Evolutionary conservation across 2,797 vertebrate species (phyloP), one percentile per base, ranked within the genome.

Genomic region (Acanthornis magna): DNA sequence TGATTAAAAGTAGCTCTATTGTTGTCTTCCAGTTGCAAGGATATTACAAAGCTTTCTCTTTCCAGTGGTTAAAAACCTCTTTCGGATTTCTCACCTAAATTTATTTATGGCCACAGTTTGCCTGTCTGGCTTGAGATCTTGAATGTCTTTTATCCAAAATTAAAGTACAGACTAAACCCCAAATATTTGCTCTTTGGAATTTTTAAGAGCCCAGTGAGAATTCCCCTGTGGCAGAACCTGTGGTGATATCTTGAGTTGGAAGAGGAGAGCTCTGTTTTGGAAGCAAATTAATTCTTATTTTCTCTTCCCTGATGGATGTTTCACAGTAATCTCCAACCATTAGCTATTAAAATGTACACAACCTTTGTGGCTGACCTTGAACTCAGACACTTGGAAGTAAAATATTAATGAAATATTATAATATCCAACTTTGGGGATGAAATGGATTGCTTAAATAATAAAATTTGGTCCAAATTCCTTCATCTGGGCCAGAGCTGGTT

Each of bases 21-120:
- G 63, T 70, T 90, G 55, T 89, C 51, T 91, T 94, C 40, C 26
- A 48, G 22, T 95, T 74, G 76, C 32, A 67, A 88, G 27, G n/a
- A 5, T 79, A 30, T 68, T 73, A 17, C 21, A 66, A 66, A 77
- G 40, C 36, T 71, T 79, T 76, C 23, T 38, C 22, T 22, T 91
- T 80, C 43, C 55, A 54, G 0, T 34, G 72, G 48, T 48, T 85
- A 77, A 80, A 93, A 88, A 5, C 5, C 4, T 26, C 7, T 40
- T 54, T 68, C 19, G 2, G 9, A 32, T 76, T 70, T 70, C 54
- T 86, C 18, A 5, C n/a, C 17, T 50, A 5, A 74, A 65, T 45
- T 66, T 74, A 43, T 77, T 80, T 81, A 80, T 12, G 16, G 15
- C 11, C 20, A 13, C 16, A 3, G 2, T 82, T 55, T 53, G 4